Percentiles rank a stretch among this genome's conserved stretches.
Evolutionary conservation across 2,797 vertebrate genomes (phyloP).

Genomic region (Sebastes hopkinsi): DNA sequence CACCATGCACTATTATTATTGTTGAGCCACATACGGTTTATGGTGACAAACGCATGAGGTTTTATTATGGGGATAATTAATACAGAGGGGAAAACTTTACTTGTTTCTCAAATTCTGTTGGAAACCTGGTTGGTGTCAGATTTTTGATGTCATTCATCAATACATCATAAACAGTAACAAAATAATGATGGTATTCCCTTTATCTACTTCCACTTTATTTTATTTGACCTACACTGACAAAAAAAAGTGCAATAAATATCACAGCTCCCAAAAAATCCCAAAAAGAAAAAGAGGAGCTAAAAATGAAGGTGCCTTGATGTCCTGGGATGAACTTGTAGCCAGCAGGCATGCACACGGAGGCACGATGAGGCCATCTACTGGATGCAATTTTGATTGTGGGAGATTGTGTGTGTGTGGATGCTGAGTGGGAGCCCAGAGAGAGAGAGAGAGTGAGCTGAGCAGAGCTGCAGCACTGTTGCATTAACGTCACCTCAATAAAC

Average conservation of each 20-base stretch:
- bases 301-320: constrained; percentile 24
- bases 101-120: not conserved
- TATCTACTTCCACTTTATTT: not conserved
- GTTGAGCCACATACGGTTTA: not conserved
- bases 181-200: not conserved
- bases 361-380: constrained; percentile 81
- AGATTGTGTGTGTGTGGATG: not conserved
- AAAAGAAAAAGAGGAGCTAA: not conserved
- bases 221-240: not conserved
- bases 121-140: not conserved
- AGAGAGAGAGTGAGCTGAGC: too few relatives aligned
- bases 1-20: too few relatives aligned
- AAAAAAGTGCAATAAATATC: not conserved
- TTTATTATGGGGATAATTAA: not conserved
- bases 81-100: not conserved
- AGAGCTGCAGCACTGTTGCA: constrained; percentile 28
- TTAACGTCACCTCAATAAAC: constrained; percentile 56
- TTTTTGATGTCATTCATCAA: not conserved
- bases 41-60: not conserved
- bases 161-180: not conserved
- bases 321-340: constrained; percentile 56
- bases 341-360: constrained; percentile 48
- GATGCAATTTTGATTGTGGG: constrained; percentile 17
- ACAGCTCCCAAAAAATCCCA: not conserved
- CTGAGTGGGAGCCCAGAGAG: not conserved